Percentiles rank a stretch among this genome's conserved stretches.
These are phyloP conservation scores for Mythimna loreyi DNA, from an alignment of 2,888 invertebrate species.

Conservation along the genomic window DNA sequence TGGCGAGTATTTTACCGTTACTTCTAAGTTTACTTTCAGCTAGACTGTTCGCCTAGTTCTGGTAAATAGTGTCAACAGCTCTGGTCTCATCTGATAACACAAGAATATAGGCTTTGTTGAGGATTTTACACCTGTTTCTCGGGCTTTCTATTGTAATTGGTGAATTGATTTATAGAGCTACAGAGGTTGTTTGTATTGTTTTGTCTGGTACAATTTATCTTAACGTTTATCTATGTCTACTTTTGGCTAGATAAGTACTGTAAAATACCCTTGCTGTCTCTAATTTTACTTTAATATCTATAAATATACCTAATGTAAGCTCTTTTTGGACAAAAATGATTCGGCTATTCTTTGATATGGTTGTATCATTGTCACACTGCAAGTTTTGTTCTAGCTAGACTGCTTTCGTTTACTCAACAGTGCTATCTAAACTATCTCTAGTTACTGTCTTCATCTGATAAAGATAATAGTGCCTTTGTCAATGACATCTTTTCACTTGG, in stretches of 20 bases:
- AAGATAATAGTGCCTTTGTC: slow-evolving; percentile 22
- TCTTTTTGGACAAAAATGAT: background rate
- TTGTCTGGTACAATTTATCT: background rate
- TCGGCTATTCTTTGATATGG: background rate
- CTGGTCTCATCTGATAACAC: slow-evolving; percentile 50
- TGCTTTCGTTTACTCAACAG: slow-evolving; percentile 12
- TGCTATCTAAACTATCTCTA: slow-evolving; percentile 1
- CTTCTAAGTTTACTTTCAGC: slow-evolving; percentile 79
- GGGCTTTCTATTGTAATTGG: slow-evolving; percentile 8
- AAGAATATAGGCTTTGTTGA: slow-evolving; percentile 38
- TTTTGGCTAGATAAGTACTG: background rate
- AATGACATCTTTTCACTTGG: slow-evolving; percentile 10
- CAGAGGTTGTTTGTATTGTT: background rate
- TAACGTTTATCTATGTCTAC: background rate
- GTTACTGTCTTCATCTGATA: slow-evolving; percentile 6
- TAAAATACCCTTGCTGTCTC: no score
- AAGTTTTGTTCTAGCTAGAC: background rate
- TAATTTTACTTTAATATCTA: no score
- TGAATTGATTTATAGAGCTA: slow-evolving; percentile 7
- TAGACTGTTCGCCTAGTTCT: slow-evolving; percentile 65
- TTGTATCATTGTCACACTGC: background rate
- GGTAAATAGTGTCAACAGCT: slow-evolving; percentile 50
- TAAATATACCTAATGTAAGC: background rate
- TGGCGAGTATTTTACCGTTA: slow-evolving; percentile 74
- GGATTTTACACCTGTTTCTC: slow-evolving; percentile 6